Evolutionary conservation across 2,888 invertebrate species (phyloP), one percentile per base, ranked within the genome.

Genomic region (Tenodera sinensis): DNA sequence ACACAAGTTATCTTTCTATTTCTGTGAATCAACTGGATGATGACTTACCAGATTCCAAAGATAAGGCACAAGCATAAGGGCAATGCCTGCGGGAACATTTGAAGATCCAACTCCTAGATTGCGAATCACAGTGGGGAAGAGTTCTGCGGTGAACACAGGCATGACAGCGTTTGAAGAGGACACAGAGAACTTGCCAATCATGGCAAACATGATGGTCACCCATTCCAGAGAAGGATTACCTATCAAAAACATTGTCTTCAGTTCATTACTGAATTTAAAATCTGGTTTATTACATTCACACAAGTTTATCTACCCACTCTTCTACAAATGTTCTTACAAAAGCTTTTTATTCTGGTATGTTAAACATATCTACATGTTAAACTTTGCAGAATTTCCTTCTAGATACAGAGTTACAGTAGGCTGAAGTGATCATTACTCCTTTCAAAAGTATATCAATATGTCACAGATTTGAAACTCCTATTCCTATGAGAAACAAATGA

Each of bases 131-230:
- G 96, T 96, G 0, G 96, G 96, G 92, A 96, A 96, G 83, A 96
- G 93, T 92, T 96, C 96, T 3, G 96, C 96, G 1, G 96, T 96
- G 92, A 95, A 96, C 47, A 96, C 96, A 0, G 97, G 97, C 94
- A 97, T 94, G 91, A 97, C 96, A 92, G 96, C 97, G 92, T 97
- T 97, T 28, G 96, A 96, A 0, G 96, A 95, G 83, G 97, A 96
- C 88, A 97, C 96, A 42, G 96, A 95, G 92, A 97, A 97, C 93
- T 97, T 97, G 92, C 97, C 97, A 90, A 96, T 94, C 96, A 97
- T 97, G 84, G 97, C 94, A 91, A 97, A 95, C n/a, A 95, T 94
- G 83, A 97, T 96, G 93, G 96, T 95, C 85, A 96, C 92, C 96
- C 96, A 96, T 85, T 96, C 95, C 34, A 95, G 87, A 89, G 90